phyloP scores from a whole-genome alignment of 2,888 invertebrate species.

The Patella depressa region DNA sequence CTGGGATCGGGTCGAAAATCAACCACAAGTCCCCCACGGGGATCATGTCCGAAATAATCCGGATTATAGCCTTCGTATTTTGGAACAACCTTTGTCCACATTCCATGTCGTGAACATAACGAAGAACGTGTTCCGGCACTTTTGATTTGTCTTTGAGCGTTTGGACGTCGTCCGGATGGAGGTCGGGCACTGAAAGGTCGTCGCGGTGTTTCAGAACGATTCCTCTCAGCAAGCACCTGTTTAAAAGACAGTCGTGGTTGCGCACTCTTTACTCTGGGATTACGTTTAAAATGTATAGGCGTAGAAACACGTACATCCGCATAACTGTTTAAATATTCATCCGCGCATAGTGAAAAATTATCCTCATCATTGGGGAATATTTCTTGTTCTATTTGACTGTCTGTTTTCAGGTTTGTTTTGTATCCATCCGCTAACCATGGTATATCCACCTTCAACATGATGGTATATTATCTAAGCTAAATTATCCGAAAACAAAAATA shows the following conservation, averaged over 20 bases:
- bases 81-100: not conserved
- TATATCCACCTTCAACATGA: slow-evolving; percentile 17
- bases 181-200: slow-evolving; percentile 27
- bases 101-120: not conserved
- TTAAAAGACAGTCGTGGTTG: slow-evolving; percentile 31
- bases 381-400: slow-evolving; percentile 32
- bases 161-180: slow-evolving; percentile 21
- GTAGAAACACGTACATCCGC: slow-evolving; percentile 34
- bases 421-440: slow-evolving; percentile 27
- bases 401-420: slow-evolving; percentile 42
- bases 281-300: slow-evolving; percentile 20
- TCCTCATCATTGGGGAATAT: slow-evolving; percentile 43
- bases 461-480: not conserved
- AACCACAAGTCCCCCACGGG: slow-evolving; percentile 15
- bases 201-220: slow-evolving; percentile 21
- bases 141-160: slow-evolving; percentile 32
- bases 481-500: too few relatives aligned
- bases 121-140: slow-evolving; percentile 35
- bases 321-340: slow-evolving; percentile 40
- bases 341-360: slow-evolving; percentile 42
- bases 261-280: slow-evolving; percentile 23
- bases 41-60: slow-evolving; percentile 16
- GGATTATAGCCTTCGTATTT: not conserved
- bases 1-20: slow-evolving; percentile 47
- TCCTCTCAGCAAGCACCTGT: slow-evolving; percentile 32